Conservation (phyloP, 2,797 vertebrate species). For the Gymnocypris eckloni region DNA sequence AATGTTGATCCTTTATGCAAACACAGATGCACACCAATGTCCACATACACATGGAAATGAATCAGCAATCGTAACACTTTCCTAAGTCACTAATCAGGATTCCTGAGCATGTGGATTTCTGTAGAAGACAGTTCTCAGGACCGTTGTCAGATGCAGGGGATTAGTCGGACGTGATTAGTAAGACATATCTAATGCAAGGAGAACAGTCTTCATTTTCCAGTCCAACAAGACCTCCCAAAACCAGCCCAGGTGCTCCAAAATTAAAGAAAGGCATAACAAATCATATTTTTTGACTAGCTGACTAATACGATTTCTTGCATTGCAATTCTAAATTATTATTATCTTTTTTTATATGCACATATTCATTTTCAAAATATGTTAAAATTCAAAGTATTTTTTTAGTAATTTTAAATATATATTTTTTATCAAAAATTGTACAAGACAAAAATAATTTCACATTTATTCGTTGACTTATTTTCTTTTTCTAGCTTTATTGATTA, state of each 20-base stretch:
- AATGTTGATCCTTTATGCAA: constrained; percentile 55
- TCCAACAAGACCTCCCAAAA: background rate
- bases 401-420: no score
- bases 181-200: constrained; percentile 5
- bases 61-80: constrained; percentile 36
- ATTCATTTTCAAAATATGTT: no score
- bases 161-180: constrained; percentile 46
- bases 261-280: background rate
- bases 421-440: no score
- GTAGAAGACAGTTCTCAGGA: constrained; percentile 14
- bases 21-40: constrained; percentile 13
- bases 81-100: constrained; percentile 40
- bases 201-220: background rate
- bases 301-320: background rate
- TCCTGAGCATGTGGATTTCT: constrained; percentile 15
- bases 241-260: background rate
- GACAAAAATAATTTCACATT: no score
- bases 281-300: background rate
- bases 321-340: background rate
- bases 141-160: constrained; percentile 45
- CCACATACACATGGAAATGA: constrained; percentile 34
- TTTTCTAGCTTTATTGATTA: background rate
- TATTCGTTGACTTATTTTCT: no score
- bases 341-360: no score
- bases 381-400: no score